Percentiles rank a stretch among this genome's conserved stretches.
These are phyloP conservation scores for Hypothenemus hampei DNA, from an alignment of 1,140 invertebrate genomes.

Conservation along the genomic window DNA sequence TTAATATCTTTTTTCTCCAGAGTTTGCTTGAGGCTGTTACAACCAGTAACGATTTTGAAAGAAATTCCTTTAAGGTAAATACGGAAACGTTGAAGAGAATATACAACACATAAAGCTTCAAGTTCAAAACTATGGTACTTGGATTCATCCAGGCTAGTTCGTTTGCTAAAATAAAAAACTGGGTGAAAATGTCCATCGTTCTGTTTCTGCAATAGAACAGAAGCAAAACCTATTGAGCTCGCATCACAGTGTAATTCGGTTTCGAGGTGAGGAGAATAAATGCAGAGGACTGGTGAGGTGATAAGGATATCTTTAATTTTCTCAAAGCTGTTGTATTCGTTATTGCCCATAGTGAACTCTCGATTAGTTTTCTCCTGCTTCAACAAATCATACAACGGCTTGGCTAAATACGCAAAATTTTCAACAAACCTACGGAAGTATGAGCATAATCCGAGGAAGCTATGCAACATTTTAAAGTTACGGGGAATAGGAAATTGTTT, in stretches of 20 bases:
- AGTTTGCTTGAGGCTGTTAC: neutral
- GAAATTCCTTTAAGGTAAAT: conserved; percentile 3
- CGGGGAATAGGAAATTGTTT: neutral
- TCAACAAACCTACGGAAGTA: conserved; percentile 2
- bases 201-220: conserved; percentile 18
- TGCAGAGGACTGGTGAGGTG: conserved; percentile 9
- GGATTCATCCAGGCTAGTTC: neutral
- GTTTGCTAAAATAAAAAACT: conserved; percentile 15
- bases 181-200: conserved; percentile 12
- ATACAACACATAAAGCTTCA: neutral
- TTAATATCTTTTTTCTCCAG: conserved; percentile 6
- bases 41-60: conserved; percentile 11
- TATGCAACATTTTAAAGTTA: neutral
- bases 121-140: conserved; percentile 10
- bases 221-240: conserved; percentile 7
- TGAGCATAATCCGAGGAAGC: neutral
- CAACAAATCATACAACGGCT: conserved; percentile 25
- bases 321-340: neutral
- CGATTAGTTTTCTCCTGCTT: conserved; percentile 13
- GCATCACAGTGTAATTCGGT: conserved; percentile 22
- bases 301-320: conserved; percentile 5
- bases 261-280: conserved; percentile 17
- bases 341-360: neutral
- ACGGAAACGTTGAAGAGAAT: neutral
- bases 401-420: conserved; percentile 23